phyloP scores from a whole-genome alignment of 2,888 invertebrate genomes.

The Acanthosepion pharaonis region DNA sequence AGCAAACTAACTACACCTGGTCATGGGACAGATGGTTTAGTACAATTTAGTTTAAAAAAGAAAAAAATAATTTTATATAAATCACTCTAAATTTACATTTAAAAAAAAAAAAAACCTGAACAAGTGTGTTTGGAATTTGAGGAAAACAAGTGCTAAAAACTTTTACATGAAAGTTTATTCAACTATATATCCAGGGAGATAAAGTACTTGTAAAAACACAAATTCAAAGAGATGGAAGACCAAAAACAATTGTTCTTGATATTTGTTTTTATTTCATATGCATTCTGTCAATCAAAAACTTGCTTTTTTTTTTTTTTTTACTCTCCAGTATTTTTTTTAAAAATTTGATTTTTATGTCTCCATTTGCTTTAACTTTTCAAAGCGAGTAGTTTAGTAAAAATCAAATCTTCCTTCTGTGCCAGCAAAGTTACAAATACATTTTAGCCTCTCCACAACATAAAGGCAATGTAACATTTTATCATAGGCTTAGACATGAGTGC shows the following conservation, averaged over 20 bases:
- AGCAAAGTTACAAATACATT: background rate
- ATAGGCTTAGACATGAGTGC: background rate
- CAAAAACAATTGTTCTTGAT: background rate
- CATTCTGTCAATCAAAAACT: background rate
- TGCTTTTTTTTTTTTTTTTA: background rate
- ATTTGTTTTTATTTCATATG: background rate
- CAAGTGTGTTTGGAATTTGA: too few species aligned
- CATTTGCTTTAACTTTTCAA: background rate
- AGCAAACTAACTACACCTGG: too few species aligned
- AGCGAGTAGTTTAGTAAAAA: background rate
- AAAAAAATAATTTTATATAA: too few species aligned
- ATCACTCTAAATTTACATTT: too few species aligned
- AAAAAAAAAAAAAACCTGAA: too few species aligned
- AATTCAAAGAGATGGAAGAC: background rate
- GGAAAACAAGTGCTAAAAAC: too few species aligned
- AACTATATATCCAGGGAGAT: too few species aligned
- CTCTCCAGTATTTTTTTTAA: background rate
- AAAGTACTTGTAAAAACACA: too few species aligned
- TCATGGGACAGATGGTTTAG: too few species aligned
- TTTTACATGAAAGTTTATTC: too few species aligned
- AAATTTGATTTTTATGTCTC: background rate
- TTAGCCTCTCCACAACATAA: too few species aligned
- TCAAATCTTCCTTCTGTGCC: conserved; percentile 1
- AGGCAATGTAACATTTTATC: background rate
- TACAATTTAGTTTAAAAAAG: too few species aligned